Base-by-base conservation (phyloP, 2,113 vertebrate species). In the Rhadina sibilatrix region DNA sequence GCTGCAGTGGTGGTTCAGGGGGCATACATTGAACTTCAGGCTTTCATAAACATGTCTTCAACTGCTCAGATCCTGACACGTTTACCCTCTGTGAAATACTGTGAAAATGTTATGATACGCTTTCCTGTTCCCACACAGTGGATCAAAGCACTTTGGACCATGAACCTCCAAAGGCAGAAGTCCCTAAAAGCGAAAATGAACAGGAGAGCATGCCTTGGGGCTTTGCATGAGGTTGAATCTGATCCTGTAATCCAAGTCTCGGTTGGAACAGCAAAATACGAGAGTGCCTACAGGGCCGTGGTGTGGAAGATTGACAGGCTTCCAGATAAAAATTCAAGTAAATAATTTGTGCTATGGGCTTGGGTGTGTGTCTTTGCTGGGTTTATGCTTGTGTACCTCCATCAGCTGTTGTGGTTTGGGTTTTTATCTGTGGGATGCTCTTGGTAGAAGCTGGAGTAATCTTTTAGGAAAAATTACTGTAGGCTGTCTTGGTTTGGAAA, bases 271-370 rank as follows among this genome's bases (percentile, higher is more conserved):
- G 99, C 99, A 63, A 99, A 99, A 95, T 99, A 99, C 7, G 99
- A 99, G 97, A 99, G 98, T 38, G 99, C 99, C 54, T 99, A 99
- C 95, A 98, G 98, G 79, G 99, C 99, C 2, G 95, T 99, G 42
- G 98, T 99, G 78, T 99, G 99, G 99, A 99, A 98, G 98, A 99
- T 99, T 74, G 99, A 99, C 95, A 98, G 98, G 75, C 98, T 99
- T 91, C 99, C 99, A 8, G 99, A 99, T 23, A 99, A 99, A 97
- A 99, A 99, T 93, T 98, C 98, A 95, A 99, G 99, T 99, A 96
- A 98, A 97, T 96, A 70, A 83, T 83, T 52, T 49, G 18, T 3
- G 2, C 64, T 77, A 12, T 49, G 83, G 83, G 86, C 30, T 76
- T 88, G 90, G 83, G 40, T 46, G 25, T 46, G 37, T 5, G 3